Evolutionary conservation across 1,140 invertebrate species (phyloP).

Genomic region (Mizuhopecten yessoensis): DNA sequence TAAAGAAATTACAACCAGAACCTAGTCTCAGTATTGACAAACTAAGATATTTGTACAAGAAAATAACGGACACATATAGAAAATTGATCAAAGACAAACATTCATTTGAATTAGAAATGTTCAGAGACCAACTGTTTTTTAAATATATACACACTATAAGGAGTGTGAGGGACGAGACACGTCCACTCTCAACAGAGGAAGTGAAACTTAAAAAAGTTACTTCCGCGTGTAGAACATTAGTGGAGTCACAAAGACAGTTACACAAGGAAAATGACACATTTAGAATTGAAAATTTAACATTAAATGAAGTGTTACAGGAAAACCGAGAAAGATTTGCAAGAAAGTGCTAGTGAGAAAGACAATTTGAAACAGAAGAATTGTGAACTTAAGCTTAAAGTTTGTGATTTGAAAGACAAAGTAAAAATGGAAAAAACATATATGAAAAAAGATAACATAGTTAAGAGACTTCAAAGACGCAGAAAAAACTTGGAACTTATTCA

Average conservation of each 20-base stretch:
- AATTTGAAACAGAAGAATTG: background rate
- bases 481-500: no score
- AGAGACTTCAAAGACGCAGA: no score
- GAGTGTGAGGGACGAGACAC: background rate
- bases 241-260: background rate
- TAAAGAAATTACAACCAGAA: background rate
- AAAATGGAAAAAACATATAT: background rate
- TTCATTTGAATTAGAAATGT: background rate
- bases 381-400: background rate
- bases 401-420: background rate
- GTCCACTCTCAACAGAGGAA: background rate
- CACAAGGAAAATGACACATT: background rate
- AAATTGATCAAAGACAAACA: background rate
- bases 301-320: background rate
- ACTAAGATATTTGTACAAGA: background rate
- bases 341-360: background rate
- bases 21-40: background rate
- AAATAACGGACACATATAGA: no score
- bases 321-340: background rate
- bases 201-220: background rate
- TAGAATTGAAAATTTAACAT: background rate
- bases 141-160: constrained; percentile 12
- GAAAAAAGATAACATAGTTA: background rate
- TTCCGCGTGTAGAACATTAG: background rate
- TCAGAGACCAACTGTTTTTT: background rate